These are phyloP conservation scores for Siniperca obscura DNA, from an alignment of 2,797 vertebrate species.

Conservation along the genomic window DNA sequence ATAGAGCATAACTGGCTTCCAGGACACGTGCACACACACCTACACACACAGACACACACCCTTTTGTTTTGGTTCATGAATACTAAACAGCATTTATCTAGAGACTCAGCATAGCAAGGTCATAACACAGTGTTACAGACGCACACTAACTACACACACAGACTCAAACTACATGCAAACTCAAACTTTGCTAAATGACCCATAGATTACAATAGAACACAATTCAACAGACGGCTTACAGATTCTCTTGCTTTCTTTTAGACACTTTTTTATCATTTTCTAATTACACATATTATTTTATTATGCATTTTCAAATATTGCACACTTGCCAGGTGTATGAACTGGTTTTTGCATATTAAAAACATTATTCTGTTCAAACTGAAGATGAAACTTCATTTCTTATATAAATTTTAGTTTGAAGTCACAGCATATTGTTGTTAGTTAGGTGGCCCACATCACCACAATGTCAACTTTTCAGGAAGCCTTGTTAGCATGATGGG, in stretches of 20 bases:
- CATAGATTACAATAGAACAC: not conserved
- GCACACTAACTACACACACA: not conserved
- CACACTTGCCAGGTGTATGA: not conserved
- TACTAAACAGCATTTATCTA: slow-evolving; percentile 64
- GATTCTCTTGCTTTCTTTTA: not conserved
- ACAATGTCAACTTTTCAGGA: slow-evolving; percentile 9
- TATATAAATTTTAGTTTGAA: not conserved
- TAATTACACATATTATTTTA: not conserved
- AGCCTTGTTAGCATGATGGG: not conserved
- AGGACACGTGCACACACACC: slow-evolving; percentile 17
- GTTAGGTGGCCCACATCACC: not conserved
- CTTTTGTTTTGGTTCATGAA: slow-evolving; percentile 68
- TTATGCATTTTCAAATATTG: not conserved
- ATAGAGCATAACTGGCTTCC: slow-evolving; percentile 19
- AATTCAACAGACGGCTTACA: not conserved
- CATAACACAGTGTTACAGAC: slow-evolving; percentile 31
- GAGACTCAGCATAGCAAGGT: slow-evolving; percentile 71
- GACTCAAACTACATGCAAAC: not conserved
- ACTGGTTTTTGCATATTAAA: not conserved
- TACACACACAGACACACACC: slow-evolving; percentile 23
- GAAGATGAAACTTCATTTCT: not conserved
- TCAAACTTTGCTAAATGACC: not conserved
- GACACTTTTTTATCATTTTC: not conserved
- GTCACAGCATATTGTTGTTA: not conserved
- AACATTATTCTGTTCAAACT: not conserved